Evolutionary conservation across 2,113 vertebrate genomes (phyloP).

Genomic region (Thermophis baileyi): DNA sequence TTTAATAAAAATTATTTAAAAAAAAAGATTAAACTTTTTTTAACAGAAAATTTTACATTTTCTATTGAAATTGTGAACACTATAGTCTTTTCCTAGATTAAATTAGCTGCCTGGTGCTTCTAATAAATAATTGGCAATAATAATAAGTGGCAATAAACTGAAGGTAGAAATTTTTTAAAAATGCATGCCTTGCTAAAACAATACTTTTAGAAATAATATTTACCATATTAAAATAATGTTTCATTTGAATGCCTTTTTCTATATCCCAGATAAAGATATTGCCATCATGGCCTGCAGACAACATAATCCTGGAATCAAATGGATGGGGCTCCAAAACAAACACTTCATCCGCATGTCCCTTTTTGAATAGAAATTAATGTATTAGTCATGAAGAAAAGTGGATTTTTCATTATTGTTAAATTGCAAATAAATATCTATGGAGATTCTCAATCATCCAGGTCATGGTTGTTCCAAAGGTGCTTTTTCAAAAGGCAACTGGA

Average conservation of each 20-base stretch:
- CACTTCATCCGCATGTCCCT: slow-evolving; percentile 96
- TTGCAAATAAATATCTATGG: not conserved
- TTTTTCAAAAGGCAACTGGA: not conserved
- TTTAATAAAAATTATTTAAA: too few species aligned
- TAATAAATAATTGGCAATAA: not conserved
- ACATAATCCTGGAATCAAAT: slow-evolving; percentile 91
- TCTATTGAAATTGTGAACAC: not conserved
- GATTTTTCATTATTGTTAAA: not conserved
- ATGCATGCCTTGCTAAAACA: fast-evolving
- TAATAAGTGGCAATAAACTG: not conserved
- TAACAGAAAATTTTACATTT: not conserved
- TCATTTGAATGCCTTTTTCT: slow-evolving; percentile 82
- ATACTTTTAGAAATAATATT: slow-evolving; percentile 33
- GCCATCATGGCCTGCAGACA: slow-evolving; percentile 95
- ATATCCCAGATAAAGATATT: slow-evolving; percentile 97
- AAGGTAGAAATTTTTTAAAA: not conserved
- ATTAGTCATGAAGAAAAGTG: not conserved
- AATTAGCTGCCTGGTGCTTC: not conserved
- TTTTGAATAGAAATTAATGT: slow-evolving; percentile 17
- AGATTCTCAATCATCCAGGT: not conserved
- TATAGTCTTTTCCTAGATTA: not conserved
- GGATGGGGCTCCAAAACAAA: slow-evolving; percentile 98
- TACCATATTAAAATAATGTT: slow-evolving; percentile 97
- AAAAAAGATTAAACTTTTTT: too few species aligned
- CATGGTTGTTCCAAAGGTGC: not conserved